A percentile compares a stretch with the other conserved stretches of the same genome.
Evolutionary conservation across 2,888 invertebrate species (phyloP).

Genomic region (Opisthograptis luteolata): DNA sequence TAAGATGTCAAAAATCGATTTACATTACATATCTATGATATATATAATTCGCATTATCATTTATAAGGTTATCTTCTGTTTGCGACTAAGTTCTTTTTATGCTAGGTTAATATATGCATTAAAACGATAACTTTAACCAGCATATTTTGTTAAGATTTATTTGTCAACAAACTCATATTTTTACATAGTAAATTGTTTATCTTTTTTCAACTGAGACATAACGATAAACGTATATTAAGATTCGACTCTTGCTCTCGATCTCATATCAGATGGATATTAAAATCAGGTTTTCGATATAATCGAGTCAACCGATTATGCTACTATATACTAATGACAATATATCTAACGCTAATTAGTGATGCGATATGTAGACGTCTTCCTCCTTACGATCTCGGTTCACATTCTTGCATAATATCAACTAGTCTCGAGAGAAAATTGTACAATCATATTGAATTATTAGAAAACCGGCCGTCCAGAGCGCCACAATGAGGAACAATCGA

Average conservation of each 20-base stretch:
- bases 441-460: constrained; percentile 58
- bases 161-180: too few species aligned
- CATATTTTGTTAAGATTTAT: too few species aligned
- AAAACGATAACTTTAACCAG: too few species aligned
- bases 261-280: constrained; percentile 18
- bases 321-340: constrained; percentile 38
- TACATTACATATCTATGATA: too few species aligned
- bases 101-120: too few species aligned
- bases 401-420: constrained; percentile 36
- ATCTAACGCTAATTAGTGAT: constrained; percentile 39
- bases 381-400: constrained; percentile 34
- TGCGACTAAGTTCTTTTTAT: too few species aligned
- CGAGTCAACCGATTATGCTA: constrained; percentile 30
- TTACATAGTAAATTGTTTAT: too few species aligned
- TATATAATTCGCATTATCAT: too few species aligned
- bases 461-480: constrained; percentile 59
- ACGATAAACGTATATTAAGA: constrained; percentile 18
- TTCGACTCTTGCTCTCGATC: constrained; percentile 24
- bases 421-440: constrained; percentile 32
- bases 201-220: too few species aligned
- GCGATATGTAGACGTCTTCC: constrained; percentile 37
- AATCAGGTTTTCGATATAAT: constrained; percentile 28
- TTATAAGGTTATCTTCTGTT: too few species aligned
- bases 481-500: constrained; percentile 83
- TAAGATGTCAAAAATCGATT: too few species aligned